A percentile compares a stretch with the other conserved stretches of the same genome.
Evolutionary conservation across 2,113 vertebrate species (phyloP).

Genomic region (Forbesichthys papilliferus): DNA sequence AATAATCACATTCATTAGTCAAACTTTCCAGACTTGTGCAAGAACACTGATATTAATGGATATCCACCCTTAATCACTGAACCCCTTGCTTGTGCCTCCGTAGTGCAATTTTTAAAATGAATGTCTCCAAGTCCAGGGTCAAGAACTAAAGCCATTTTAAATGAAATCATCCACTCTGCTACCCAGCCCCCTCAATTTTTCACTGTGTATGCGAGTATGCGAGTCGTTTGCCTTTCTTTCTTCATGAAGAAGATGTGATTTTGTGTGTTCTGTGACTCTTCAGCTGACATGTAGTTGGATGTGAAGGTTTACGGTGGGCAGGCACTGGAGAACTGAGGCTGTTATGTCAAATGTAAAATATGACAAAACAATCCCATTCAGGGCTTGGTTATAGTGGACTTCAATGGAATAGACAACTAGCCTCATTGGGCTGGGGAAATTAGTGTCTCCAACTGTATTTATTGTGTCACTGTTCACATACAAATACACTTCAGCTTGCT

Average conservation of each 20-base stretch:
- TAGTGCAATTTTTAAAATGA: conserved; percentile 65
- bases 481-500: too few relatives aligned
- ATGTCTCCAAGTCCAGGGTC: conserved; percentile 67
- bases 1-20: conserved; percentile 46
- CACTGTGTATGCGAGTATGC: too few relatives aligned
- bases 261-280: conserved; percentile 55
- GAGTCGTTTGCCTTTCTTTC: conserved; percentile 7
- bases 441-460: conserved; percentile 36
- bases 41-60: conserved; percentile 60
- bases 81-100: conserved; percentile 54
- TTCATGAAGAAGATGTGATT: conserved; percentile 17
- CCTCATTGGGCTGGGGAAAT: conserved; percentile 57
- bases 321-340: conserved; percentile 68
- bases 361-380: conserved; percentile 73
- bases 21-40: conserved; percentile 42
- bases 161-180: conserved; percentile 59
- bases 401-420: conserved; percentile 46
- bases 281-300: conserved; percentile 69
- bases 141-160: conserved; percentile 67
- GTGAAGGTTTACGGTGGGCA: conserved; percentile 69
- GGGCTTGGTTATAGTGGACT: conserved; percentile 60
- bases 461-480: not conserved
- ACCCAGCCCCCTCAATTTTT: not conserved
- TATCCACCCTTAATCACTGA: conserved; percentile 57
- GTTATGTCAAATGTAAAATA: conserved; percentile 53